Evolutionary conservation across 2,797 vertebrate species (phyloP).

Genomic region (Clarias platycephalus): DNA sequence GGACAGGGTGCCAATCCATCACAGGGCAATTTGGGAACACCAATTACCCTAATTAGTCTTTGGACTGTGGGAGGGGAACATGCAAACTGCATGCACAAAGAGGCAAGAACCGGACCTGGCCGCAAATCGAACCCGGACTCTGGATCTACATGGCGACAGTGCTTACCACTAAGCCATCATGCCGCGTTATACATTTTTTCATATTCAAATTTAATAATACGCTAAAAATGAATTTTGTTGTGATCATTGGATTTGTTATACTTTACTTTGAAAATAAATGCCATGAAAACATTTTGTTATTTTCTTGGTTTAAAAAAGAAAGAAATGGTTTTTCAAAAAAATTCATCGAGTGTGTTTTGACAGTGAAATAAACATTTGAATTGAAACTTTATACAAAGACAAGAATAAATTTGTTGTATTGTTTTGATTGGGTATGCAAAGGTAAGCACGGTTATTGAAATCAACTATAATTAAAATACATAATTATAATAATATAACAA

Average conservation of each 20-base stretch:
- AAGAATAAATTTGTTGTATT: background rate
- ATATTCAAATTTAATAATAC: background rate
- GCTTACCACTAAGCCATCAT: too few relatives aligned
- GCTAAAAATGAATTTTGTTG: background rate
- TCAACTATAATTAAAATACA: background rate
- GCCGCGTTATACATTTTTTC: too few relatives aligned
- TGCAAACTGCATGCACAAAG: too few relatives aligned
- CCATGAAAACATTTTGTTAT: background rate
- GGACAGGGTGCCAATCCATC: too few relatives aligned
- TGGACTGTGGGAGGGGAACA: too few relatives aligned
- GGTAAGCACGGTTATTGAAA: background rate
- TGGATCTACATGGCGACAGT: too few relatives aligned
- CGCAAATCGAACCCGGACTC: too few relatives aligned
- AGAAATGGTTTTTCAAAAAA: background rate
- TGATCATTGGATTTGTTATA: background rate
- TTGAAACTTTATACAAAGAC: background rate
- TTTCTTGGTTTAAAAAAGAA: background rate
- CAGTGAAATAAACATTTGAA: slow-evolving; percentile 18
- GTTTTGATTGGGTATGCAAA: slow-evolving; percentile 2
- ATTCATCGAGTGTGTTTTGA: background rate
- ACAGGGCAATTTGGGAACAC: too few relatives aligned
- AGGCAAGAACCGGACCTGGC: too few relatives aligned
- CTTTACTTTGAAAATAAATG: too few relatives aligned
- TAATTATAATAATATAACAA: background rate
- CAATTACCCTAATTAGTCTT: too few relatives aligned